phyloP scores from a whole-genome alignment of 1,140 invertebrate genomes.

The Caenorhabditis remanei region DNA sequence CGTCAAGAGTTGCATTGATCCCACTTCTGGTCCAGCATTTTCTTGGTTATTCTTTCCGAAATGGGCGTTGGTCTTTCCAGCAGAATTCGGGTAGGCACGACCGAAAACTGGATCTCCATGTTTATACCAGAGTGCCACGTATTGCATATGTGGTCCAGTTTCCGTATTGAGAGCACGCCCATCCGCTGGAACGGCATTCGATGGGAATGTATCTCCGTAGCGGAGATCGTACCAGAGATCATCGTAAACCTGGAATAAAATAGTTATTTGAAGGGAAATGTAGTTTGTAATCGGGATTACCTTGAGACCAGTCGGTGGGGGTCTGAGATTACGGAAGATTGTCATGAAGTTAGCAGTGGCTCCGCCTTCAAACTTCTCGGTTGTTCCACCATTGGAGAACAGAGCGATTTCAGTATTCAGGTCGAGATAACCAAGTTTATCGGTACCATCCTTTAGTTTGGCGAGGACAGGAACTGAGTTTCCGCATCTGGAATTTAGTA shows the following conservation, averaged over 20 bases:
- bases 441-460: slow-evolving; percentile 59
- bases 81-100: slow-evolving; percentile 57
- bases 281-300: neutral
- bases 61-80: slow-evolving; percentile 56
- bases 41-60: slow-evolving; percentile 66
- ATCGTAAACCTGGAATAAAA: slow-evolving; percentile 57
- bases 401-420: slow-evolving; percentile 58
- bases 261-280: neutral
- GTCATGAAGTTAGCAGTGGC: slow-evolving; percentile 57
- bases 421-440: slow-evolving; percentile 61
- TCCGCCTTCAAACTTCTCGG: slow-evolving; percentile 57
- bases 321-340: slow-evolving; percentile 68
- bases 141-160: slow-evolving; percentile 59
- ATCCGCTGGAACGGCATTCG: slow-evolving; percentile 60
- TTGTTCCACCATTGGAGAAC: slow-evolving; percentile 57
- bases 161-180: slow-evolving; percentile 62
- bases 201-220: slow-evolving; percentile 63
- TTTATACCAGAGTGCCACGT: slow-evolving; percentile 68
- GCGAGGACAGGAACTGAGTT: slow-evolving; percentile 61
- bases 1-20: slow-evolving; percentile 63
- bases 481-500: slow-evolving; percentile 56
- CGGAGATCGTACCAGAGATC: slow-evolving; percentile 69
- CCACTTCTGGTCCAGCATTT: slow-evolving; percentile 65
- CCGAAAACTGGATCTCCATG: slow-evolving; percentile 67
- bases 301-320: slow-evolving; percentile 67